A percentile compares a stretch with the other conserved stretches of the same genome.
Conservation (phyloP, 2,113 vertebrate genomes). For the Atlantisia rogersi region DNA sequence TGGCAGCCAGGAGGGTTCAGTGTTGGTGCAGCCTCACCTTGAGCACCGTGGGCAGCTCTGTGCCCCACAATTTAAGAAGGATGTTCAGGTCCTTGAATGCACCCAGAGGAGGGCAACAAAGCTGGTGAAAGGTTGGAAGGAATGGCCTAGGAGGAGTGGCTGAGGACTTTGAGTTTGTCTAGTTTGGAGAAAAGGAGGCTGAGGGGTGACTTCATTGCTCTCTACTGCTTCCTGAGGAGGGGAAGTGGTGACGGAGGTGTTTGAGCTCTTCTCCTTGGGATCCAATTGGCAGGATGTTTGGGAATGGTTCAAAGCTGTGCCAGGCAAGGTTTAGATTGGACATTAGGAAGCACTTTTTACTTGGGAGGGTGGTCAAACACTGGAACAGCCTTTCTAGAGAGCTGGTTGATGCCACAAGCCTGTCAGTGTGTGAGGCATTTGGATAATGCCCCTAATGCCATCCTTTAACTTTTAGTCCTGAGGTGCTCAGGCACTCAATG, state of each 20-base stretch:
- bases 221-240: neutral
- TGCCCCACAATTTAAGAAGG: neutral
- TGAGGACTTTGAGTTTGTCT: neutral
- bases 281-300: neutral
- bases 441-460: neutral
- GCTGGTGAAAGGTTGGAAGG: neutral
- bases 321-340: neutral
- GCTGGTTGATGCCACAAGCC: neutral
- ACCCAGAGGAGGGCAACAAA: neutral
- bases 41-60: neutral
- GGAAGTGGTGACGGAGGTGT: neutral
- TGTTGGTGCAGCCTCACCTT: fast-evolving
- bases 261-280: neutral
- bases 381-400: neutral
- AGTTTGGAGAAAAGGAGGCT: neutral
- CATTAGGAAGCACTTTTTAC: neutral
- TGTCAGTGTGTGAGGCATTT: neutral
- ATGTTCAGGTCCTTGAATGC: neutral
- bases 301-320: neutral
- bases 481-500: neutral
- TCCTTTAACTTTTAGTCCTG: neutral
- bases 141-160: fast-evolving
- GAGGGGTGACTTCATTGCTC: neutral
- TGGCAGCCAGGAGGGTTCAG: neutral
- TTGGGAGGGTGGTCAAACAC: neutral